phyloP scores from a whole-genome alignment of 2,113 vertebrate genomes.

The Dinomys branickii region DNA sequence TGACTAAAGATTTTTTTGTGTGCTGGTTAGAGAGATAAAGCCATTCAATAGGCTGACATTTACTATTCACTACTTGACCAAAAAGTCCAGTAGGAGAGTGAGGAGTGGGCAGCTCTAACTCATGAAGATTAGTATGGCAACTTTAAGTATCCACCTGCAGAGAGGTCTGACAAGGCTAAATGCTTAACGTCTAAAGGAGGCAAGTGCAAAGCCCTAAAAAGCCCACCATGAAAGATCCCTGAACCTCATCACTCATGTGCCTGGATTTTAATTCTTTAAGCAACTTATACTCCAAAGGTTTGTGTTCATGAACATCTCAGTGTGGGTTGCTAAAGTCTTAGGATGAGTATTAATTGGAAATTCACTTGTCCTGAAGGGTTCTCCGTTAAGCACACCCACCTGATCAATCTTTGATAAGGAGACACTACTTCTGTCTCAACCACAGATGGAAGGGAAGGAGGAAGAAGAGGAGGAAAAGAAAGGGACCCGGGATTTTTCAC shows the following conservation, averaged over 20 bases:
- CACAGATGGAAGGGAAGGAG: not conserved
- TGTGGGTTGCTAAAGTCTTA: not conserved
- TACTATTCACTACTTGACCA: no score
- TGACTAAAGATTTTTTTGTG: no score
- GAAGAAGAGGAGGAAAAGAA: not conserved
- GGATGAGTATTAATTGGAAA: not conserved
- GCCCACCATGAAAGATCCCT: not conserved
- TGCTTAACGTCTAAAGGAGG: not conserved
- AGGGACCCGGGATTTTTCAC: not conserved
- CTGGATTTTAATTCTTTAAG: not conserved
- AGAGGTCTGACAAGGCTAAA: not conserved
- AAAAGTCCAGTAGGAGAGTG: no score
- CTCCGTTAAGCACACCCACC: not conserved
- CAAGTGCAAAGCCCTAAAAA: not conserved
- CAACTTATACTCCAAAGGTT: not conserved
- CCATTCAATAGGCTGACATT: no score
- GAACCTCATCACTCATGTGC: not conserved
- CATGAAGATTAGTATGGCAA: not conserved
- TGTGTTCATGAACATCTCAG: not conserved
- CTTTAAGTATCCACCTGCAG: not conserved
- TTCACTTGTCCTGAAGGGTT: not conserved
- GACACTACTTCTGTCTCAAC: not conserved
- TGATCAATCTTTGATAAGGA: not conserved
- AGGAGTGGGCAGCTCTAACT: not conserved
- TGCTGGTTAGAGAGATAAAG: no score